phyloP scores from a whole-genome alignment of 2,113 vertebrate genomes.

The Alligator mississippiensis region DNA sequence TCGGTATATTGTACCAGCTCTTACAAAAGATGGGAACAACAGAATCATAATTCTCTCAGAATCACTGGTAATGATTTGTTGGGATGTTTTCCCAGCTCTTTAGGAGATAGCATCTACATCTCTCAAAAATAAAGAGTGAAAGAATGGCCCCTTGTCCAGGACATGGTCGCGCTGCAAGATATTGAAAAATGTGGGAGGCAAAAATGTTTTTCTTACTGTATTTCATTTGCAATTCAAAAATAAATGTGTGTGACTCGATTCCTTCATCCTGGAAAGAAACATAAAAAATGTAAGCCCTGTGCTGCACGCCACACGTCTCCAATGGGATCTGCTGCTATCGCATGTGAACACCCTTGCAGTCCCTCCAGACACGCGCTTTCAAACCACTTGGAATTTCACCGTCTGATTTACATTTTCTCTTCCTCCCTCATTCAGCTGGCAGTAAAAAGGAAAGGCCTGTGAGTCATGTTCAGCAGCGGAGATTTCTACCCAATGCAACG shows the following conservation, averaged over 20 bases:
- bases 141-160: not conserved
- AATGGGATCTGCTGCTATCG: not conserved
- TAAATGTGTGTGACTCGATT: not conserved
- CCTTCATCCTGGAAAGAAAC: not conserved
- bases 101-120: not conserved
- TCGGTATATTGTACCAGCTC: not conserved
- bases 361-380: slow-evolving; percentile 2
- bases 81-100: not conserved
- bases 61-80: not conserved
- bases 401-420: slow-evolving; percentile 25
- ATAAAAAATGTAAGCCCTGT: slow-evolving; percentile 30
- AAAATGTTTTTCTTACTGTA: not conserved
- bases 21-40: not conserved
- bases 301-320: not conserved
- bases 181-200: not conserved
- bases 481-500: not conserved
- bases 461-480: not conserved
- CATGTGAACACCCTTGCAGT: not conserved
- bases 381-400: not conserved
- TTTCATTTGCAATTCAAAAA: not conserved
- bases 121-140: not conserved
- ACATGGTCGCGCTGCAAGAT: not conserved
- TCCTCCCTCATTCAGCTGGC: slow-evolving; percentile 42
- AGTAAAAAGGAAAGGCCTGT: slow-evolving; percentile 10
- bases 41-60: not conserved